A percentile compares a stretch with the other conserved stretches of the same genome.
Evolutionary conservation across 2,113 vertebrate genomes (phyloP).

Genomic region (Rhabdornis inornatus): DNA sequence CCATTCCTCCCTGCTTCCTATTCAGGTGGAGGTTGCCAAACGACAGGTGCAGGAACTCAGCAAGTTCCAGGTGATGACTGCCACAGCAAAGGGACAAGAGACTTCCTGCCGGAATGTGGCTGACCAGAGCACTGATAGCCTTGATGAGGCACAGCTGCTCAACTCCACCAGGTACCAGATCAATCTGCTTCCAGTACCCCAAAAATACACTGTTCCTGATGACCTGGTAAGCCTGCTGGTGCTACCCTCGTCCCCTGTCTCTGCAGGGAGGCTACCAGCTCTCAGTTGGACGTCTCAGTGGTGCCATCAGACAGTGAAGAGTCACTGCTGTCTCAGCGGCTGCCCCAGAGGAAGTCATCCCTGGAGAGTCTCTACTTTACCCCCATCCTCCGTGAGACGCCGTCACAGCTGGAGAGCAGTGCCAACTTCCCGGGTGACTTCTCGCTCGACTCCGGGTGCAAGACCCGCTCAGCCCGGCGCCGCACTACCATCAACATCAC

Average conservation of each 20-base stretch:
- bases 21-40: slow-evolving; percentile 81
- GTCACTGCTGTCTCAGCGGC: slow-evolving; percentile 68
- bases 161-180: slow-evolving; percentile 76
- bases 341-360: slow-evolving; percentile 70
- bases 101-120: slow-evolving; percentile 34
- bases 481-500: slow-evolving; percentile 88
- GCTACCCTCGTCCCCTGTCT: neutral
- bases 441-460: slow-evolving; percentile 68
- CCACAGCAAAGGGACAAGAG: slow-evolving; percentile 53
- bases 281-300: slow-evolving; percentile 66
- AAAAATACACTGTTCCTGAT: neutral
- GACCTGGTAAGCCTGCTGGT: neutral
- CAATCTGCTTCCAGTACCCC: neutral
- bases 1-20: neutral
- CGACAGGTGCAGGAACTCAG: slow-evolving; percentile 75
- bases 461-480: slow-evolving; percentile 76
- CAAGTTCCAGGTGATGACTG: slow-evolving; percentile 59
- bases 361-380: slow-evolving; percentile 89
- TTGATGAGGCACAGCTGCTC: slow-evolving; percentile 72
- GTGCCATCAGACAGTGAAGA: slow-evolving; percentile 66
- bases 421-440: slow-evolving; percentile 63
- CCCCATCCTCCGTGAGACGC: slow-evolving; percentile 71
- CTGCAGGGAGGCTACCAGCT: slow-evolving; percentile 70
- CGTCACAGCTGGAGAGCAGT: slow-evolving; percentile 70
- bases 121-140: slow-evolving; percentile 81